Evolutionary conservation across 2,113 vertebrate species (phyloP), one percentile per base, ranked within the genome.

Genomic region (Tupaia tana): DNA sequence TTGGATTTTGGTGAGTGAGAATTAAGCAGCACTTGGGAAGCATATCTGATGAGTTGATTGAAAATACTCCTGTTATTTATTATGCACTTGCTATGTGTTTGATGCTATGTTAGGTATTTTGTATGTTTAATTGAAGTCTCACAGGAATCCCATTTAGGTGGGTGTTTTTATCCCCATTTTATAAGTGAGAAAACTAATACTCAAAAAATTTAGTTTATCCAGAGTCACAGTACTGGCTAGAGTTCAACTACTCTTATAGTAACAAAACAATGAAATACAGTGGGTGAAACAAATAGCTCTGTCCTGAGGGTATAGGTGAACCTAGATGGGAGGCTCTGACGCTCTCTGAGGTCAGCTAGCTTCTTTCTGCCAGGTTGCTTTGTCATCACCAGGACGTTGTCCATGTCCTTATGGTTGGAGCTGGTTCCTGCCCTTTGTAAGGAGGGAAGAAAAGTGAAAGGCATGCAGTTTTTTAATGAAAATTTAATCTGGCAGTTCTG

Each of bases 11-110:
- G 64, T 80, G 25, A 91, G 27, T 86, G 52, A 82, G 66, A 86
- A 52, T 84, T 52, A 83, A 29, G 24, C 31, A 15, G 24, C n/a
- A 43, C 22, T 94, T 82, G 74, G 78, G 70, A 86, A 94, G 29
- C n/a, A 20, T 27, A n/a, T 27, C 56, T 61, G 70, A 59, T 19
- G 16, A 66, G n/a, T 29, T 89, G 56, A 16, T 77, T 91, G 18
- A 84, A 93, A 95, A 83, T 79, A 15, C 75, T 82, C 80, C 63
- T 93, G 19, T 94, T 89, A 54, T 24, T 84, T 88, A 77, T 88
- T 66, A 54, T 10, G 9, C 10, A 78, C 56, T 83, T 86, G 54
- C 34, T 34, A 13, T 81, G 64, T 69, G 13, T 84, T 83, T 74
- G 63, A 88, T 29, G 79, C 10, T n/a, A 7, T 78, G 64, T 63